Evolutionary conservation across 1,140 invertebrate species (phyloP), one percentile per base, ranked within the genome.

Genomic region (Drosophila sp.): DNA sequence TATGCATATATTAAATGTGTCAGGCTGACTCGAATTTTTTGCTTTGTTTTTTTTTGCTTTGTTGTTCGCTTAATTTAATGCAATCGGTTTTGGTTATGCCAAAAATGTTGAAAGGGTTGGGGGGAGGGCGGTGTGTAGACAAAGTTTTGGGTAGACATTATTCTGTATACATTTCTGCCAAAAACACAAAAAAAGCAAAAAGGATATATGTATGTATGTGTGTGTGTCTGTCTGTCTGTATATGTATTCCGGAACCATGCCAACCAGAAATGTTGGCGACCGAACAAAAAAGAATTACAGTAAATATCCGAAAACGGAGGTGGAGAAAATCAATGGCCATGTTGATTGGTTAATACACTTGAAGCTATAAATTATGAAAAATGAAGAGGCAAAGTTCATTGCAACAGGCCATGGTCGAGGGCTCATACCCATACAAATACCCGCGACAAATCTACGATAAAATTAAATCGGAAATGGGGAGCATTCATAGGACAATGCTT

Each of bases 1-100:
- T 79, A 79, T 86, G 79, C 76, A 76, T 73, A 76, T 72, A 79
- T 77, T 72, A 87, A 77, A 76, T 69, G 82, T 87, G 72, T 82
- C 79, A 71, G 54, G 70, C 66, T 40, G 50, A 38, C 29, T 30
- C 56, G 60, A n/a, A 17, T 56, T 56, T 55, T 55, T n/a, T 57
- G 2, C 25, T 23, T 11, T 70, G 62, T 65, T 70, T 61, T 70
- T 73, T 40, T 69, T 66, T 67, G 75, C 83, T 71, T 65, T 70
- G 57, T 70, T 73, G 47, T 69, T 66, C 70, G 75, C 83, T 87
- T 87, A 70, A 87, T 89, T 87, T 87, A 78, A 80, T 77, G 66
- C 73, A 73, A 66, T 69, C 86, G 70, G 23, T 82, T 61, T 66
- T 54, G 23, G 35, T 38, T 60, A 54, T 56, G 70, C 27, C 58